Evolutionary conservation across 2,797 vertebrate genomes (phyloP).

Genomic region (Coccyzus lansbergi): DNA sequence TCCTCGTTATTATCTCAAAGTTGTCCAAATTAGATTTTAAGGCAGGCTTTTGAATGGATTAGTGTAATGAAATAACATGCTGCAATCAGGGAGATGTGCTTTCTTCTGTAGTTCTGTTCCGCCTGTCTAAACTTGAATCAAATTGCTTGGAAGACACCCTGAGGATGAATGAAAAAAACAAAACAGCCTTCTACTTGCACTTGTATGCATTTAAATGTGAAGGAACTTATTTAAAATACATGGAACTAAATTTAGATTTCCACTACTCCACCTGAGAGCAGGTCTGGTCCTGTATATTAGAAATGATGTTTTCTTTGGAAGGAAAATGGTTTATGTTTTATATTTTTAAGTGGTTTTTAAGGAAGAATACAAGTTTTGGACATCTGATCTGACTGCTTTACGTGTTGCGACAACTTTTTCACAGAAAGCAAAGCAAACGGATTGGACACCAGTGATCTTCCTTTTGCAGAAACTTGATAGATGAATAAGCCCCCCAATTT

Average conservation of each 20-base stretch:
- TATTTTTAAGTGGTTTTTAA: constrained; percentile 57
- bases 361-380: constrained; percentile 19
- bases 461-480: background rate
- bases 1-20: background rate
- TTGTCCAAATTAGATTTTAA: constrained; percentile 19
- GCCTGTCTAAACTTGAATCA: constrained; percentile 57
- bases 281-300: constrained; percentile 47
- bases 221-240: constrained; percentile 48
- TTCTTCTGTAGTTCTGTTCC: constrained; percentile 32
- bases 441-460: background rate
- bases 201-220: constrained; percentile 47
- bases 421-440: background rate
- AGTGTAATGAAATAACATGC: constrained; percentile 4
- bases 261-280: constrained; percentile 53
- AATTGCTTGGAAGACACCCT: constrained; percentile 53
- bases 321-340: constrained; percentile 22
- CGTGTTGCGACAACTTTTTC: constrained; percentile 8
- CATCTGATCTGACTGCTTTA: constrained; percentile 35
- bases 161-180: constrained; percentile 45
- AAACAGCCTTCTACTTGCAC: background rate
- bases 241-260: constrained; percentile 68
- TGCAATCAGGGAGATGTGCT: background rate
- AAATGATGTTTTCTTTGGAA: constrained; percentile 64
- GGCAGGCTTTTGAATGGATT: constrained; percentile 29
- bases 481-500: background rate